Evolutionary conservation across 2,797 vertebrate genomes (phyloP), one percentile per base, ranked within the genome.

Genomic region (Phylloscopus collybita): DNA sequence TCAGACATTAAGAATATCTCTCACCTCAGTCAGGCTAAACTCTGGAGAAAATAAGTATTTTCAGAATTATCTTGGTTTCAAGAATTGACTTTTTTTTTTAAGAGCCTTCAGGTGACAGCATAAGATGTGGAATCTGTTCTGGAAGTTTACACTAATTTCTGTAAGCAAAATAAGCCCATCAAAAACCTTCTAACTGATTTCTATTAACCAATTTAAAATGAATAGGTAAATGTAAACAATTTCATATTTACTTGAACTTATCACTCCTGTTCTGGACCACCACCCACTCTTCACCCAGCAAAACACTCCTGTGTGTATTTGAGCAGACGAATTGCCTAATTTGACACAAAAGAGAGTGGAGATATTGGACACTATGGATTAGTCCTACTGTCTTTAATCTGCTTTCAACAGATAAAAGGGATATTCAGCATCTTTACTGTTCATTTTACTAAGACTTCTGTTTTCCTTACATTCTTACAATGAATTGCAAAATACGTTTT

Each of bases 161-260:
- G 10, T 4, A 73, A 64, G 5, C 12, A 73, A 72, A 1, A 79
- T 14, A 69, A 3, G 1, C 7, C 15, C 16, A 64, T 16, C n/a
- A 44, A 59, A 90, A 91, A 23, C 3, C 40, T 60, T 19, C 7
- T 49, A 65, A 29, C 7, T n/a, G 51, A 38, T 11, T 25, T n/a
- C 10, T 9, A 36, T 51, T 65, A 61, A 44, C 14, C 23, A 72
- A 80, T 38, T 36, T 53, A 19, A 80, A 86, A 59, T 7, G 2
- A 30, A 45, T 4, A 18, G n/a, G 1, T 30, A 25, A 54, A 6
- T 16, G 8, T 21, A 72, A 61, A 47, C 4, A 0, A 36, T 50
- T 75, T 72, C 20, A 4, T 21, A 53, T 60, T 50, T 75, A 74
- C 32, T 53, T 49, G 22, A 93, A 57, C 18, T 6, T 36, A 34